These are phyloP conservation scores for Mungos mungo DNA, from an alignment of 2,113 vertebrate species.

Conservation along the genomic window DNA sequence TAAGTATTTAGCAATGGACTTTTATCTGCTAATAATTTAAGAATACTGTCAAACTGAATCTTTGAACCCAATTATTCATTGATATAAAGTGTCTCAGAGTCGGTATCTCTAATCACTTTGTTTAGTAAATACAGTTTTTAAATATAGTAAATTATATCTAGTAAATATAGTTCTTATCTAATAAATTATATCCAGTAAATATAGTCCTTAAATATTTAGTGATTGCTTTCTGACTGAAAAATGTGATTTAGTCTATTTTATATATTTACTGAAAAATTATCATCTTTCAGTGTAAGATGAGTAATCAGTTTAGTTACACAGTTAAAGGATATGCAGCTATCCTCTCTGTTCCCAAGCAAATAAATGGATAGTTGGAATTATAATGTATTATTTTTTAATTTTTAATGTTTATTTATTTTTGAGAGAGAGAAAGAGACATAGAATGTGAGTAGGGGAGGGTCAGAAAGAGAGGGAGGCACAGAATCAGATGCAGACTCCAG, in stretches of 20 bases:
- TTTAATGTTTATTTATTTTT: too few relatives aligned
- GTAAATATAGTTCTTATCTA: neutral
- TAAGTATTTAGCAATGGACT: neutral
- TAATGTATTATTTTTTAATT: neutral
- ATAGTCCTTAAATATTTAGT: neutral
- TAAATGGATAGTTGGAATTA: neutral
- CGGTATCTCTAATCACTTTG: neutral
- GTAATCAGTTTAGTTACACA: neutral
- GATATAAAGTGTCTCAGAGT: neutral
- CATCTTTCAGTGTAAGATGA: neutral
- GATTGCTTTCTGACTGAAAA: constrained; percentile 24
- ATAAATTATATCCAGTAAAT: neutral
- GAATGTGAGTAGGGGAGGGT: too few relatives aligned
- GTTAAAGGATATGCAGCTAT: neutral
- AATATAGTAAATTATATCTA: neutral
- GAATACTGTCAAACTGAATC: neutral
- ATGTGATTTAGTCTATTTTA: neutral
- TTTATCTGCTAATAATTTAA: constrained; percentile 9
- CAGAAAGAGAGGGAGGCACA: too few relatives aligned
- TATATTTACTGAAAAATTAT: neutral
- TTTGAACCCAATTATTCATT: neutral
- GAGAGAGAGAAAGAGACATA: too few relatives aligned
- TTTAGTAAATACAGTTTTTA: neutral
- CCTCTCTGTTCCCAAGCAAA: neutral
- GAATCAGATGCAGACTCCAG: too few relatives aligned